Evolutionary conservation across 2,797 vertebrate species (phyloP), one percentile per base, ranked within the genome.

Genomic region (Pangasius mekongensis): DNA sequence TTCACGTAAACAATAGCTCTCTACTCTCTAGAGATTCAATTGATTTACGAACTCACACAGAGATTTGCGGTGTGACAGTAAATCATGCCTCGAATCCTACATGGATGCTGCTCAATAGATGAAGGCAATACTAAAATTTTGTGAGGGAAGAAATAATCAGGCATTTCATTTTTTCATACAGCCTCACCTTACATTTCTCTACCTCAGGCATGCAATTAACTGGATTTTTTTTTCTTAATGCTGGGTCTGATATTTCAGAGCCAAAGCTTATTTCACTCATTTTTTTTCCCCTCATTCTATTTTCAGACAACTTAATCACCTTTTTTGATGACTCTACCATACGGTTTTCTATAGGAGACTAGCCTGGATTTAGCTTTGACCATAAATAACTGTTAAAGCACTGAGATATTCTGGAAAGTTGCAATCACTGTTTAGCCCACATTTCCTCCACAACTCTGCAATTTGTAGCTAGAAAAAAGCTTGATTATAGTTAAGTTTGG

Each of bases 291-390:
- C 43, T 73, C 80, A 92, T 92, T 94, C 90, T 94, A 92, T 92
- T 93, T 93, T 93, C 93, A 95, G 93, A 93, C 94, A 94, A 93
- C 93, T 94, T 94, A 95, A 95, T 95, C 93, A 93, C 91, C 87
- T 91, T 92, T 91, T 91, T 91, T 94, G 94, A 95, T 94, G 93
- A 95, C 93, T 95, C 91, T 91, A 92, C 94, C 93, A 92, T 94
- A 92, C 92, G 0, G 5, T 82, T 93, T 87, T 90, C 89, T 93
- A 87, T 88, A 91, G 91, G 88, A 93, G 87, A 81, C 89, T 91
- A 92, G 90, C 93, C 93, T 92, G 92, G 91, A 86, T 91, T 86
- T 91, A 76, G 90, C 91, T 90, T 90, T 86, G 87, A 89, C 90
- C 89, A 89, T 92, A 94, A 94, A 95, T 94, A 94, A 93, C 33